These are phyloP conservation scores for Lethrus apterus DNA, from an alignment of 1,140 invertebrate species.

Conservation along the genomic window DNA sequence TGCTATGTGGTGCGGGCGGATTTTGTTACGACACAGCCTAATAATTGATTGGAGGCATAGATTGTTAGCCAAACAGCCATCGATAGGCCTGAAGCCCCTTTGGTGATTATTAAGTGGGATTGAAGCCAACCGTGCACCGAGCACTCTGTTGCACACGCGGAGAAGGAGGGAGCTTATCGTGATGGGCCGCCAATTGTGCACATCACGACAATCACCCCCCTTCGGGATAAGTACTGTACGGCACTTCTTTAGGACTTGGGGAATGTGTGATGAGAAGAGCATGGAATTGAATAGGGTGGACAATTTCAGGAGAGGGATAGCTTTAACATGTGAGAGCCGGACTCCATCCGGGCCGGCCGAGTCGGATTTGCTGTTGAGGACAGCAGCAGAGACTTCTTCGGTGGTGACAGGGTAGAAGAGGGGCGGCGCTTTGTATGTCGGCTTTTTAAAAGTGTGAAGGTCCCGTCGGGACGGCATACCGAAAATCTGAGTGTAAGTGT, in stretches of 20 bases:
- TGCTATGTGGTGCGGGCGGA: conserved; percentile 30
- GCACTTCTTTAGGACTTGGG: background rate
- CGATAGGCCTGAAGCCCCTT: conserved; percentile 32
- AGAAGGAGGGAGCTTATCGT: background rate
- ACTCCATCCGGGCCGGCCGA: background rate
- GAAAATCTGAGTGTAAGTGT: too few relatives aligned
- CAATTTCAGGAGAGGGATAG: background rate
- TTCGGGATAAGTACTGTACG: conserved; percentile 4
- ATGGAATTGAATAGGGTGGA: background rate
- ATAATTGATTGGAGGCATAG: conserved; percentile 33
- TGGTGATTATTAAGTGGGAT: conserved; percentile 26
- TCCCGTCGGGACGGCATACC: too few relatives aligned
- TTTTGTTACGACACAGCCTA: conserved; percentile 26
- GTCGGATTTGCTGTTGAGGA: too few relatives aligned
- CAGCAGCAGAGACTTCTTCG: too few relatives aligned
- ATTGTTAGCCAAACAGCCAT: conserved; percentile 35
- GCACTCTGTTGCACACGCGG: background rate
- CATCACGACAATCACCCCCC: background rate
- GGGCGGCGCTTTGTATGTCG: too few relatives aligned
- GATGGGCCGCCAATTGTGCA: conserved; percentile 6
- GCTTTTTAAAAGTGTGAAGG: too few relatives aligned
- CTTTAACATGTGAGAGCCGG: background rate
- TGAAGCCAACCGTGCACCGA: background rate
- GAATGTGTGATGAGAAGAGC: background rate
- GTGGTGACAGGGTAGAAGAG: too few relatives aligned